Evolutionary conservation across 2,113 vertebrate genomes (phyloP).

Genomic region (Nerophis lumbriciformis): DNA sequence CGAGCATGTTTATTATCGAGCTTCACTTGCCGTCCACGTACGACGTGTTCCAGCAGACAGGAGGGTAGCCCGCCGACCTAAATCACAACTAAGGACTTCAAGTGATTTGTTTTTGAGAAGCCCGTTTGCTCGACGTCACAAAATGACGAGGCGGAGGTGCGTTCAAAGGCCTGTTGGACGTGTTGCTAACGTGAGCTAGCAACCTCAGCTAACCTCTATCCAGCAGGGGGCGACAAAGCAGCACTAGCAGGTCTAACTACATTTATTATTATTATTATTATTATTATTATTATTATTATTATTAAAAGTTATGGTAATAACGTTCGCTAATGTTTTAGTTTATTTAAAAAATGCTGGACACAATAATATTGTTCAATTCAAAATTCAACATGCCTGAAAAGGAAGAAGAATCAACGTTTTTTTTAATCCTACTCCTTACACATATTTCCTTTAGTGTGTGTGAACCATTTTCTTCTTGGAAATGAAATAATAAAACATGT

Average conservation of each 20-base stretch:
- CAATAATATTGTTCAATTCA: too few relatives aligned
- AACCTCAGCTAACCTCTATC: not conserved
- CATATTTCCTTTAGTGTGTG: too few relatives aligned
- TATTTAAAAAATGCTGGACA: too few relatives aligned
- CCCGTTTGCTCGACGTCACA: not conserved
- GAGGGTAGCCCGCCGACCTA: not conserved
- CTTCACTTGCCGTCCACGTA: not conserved
- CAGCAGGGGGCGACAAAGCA: conserved; percentile 6
- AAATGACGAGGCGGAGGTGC: conserved; percentile 1
- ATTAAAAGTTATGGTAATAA: not conserved
- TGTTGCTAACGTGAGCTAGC: conserved; percentile 10
- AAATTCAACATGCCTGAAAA: too few relatives aligned
- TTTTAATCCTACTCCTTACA: too few relatives aligned
- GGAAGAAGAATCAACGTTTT: too few relatives aligned
- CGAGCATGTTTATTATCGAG: not conserved
- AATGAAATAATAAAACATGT: too few relatives aligned
- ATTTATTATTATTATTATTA: too few relatives aligned
- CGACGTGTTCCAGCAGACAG: not conserved
- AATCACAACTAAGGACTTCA: not conserved
- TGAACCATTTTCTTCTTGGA: too few relatives aligned
- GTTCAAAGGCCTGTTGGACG: conserved; percentile 1
- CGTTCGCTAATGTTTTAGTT: not conserved
- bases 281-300: too few relatives aligned
- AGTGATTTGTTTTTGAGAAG: not conserved
- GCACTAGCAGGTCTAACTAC: not conserved